Evolutionary conservation across 2,888 invertebrate genomes (phyloP), one percentile per base, ranked within the genome.

Genomic region (Tryphoninae sp.): DNA sequence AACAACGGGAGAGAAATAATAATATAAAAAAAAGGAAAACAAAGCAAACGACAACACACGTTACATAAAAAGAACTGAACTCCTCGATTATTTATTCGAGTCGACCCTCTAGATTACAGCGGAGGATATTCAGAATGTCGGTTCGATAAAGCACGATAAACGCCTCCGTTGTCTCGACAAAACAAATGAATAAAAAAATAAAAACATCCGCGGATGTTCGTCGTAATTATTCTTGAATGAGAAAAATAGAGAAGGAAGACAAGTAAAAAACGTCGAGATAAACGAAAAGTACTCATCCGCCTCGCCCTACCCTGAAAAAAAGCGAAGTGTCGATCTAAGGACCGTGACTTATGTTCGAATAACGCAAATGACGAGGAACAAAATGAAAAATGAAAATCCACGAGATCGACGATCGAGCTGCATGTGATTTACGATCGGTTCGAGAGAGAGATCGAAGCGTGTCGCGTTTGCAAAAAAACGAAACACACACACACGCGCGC

Each of bases 181-280:
- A 33, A 77, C 26, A 61, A n/a, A 23, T 4, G 1, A 61, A 40
- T 40, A 58, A 11, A 19, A 7, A 58, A 7, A 22, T 19, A 58
- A 19, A 22, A 22, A 40, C 11, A 61, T 7, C n/a, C 23, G 55
- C 62, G 55, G n/a, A 55, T 68, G 61, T 26, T 61, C 26, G 61
- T 71, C 62, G 67, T 67, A 62, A 72, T 78, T 67, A 51, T 78
- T 72, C 61, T 61, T 62, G 78, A 80, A 40, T 2, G 23, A 7
- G 42, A 53, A 71, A 59, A n/a, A 11, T 9, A 13, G 58, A 40
- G 51, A 51, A 45, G 26, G 23, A 22, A 53, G 23, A 22, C 9
- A 9, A 42, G 11, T 23, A 45, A 40, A 19, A 58, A 71, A 49
- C 3, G 53, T 19, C 55, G 55, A 55, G 55, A 16, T 8, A 19